Evolutionary conservation across 2,797 vertebrate species (phyloP).

Genomic region (Anomalospiza imberbis): DNA sequence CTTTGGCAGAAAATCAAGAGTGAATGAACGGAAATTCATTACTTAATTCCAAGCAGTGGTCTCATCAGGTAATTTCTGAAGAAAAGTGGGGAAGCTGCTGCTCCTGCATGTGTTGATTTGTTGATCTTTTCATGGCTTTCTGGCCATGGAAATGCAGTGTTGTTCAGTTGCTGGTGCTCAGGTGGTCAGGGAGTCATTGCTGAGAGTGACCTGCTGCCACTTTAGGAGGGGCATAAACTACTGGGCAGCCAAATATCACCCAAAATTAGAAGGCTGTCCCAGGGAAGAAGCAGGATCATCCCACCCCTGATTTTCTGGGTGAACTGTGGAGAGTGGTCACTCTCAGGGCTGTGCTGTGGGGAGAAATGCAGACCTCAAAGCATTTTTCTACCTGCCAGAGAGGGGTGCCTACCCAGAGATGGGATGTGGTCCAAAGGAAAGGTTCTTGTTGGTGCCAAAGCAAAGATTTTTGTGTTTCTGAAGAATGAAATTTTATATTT

Average conservation of each 20-base stretch:
- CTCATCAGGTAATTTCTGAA: neutral
- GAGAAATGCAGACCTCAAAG: neutral
- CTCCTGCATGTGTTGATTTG: neutral
- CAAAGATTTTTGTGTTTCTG: neutral
- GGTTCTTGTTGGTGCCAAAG: neutral
- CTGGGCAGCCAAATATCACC: neutral
- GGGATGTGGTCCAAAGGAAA: neutral
- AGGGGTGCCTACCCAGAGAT: neutral
- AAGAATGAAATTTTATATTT: neutral
- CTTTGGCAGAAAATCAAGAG: neutral
- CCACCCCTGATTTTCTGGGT: neutral
- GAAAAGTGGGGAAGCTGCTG: neutral
- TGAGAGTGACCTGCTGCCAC: neutral
- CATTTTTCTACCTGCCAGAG: neutral
- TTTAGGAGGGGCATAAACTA: neutral
- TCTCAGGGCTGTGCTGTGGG: neutral
- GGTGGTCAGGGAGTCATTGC: neutral
- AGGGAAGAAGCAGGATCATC: neutral
- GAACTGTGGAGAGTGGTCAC: neutral
- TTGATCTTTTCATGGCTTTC: neutral
- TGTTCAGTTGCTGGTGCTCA: neutral
- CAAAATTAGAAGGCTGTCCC: neutral
- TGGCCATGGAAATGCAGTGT: fast-evolving
- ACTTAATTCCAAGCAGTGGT: neutral
- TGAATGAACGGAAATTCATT: neutral